phyloP scores from a whole-genome alignment of 2,888 invertebrate genomes.

The Catocala sponsa region DNA sequence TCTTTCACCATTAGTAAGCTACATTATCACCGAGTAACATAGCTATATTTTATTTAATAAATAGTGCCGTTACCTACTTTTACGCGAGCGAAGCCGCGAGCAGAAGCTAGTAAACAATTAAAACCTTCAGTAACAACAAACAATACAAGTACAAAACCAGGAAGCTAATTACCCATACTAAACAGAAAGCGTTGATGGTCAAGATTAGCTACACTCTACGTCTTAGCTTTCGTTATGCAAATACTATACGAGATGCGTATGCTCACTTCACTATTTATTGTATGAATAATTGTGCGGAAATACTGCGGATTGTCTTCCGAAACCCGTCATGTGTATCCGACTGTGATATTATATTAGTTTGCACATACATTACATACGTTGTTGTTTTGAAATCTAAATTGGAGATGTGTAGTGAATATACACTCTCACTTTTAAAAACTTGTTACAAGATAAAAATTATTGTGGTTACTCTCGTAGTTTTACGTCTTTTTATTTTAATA shows the following conservation, averaged over 20 bases:
- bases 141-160: conserved; percentile 7
- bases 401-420: background rate
- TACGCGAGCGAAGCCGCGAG: no score
- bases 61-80: no score
- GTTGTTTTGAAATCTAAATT: conserved; percentile 2
- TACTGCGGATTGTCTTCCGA: conserved; percentile 36
- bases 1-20: no score
- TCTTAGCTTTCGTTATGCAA: conserved; percentile 48
- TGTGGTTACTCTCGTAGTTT: no score
- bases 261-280: conserved; percentile 30
- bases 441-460: no score
- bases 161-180: conserved; percentile 14
- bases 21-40: no score
- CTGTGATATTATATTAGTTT: conserved; percentile 45
- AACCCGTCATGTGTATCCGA: conserved; percentile 52
- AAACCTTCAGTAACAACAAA: conserved; percentile 4
- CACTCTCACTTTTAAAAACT: conserved; percentile 6
- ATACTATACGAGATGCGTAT: conserved; percentile 29
- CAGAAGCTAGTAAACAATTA: background rate
- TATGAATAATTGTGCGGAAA: conserved; percentile 54
- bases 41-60: no score
- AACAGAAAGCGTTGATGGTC: conserved; percentile 27
- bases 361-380: conserved; percentile 15
- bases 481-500: no score
- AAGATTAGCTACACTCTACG: conserved; percentile 24